phyloP scores from a whole-genome alignment of 2,888 invertebrate genomes.

The Chalcis sispes region DNA sequence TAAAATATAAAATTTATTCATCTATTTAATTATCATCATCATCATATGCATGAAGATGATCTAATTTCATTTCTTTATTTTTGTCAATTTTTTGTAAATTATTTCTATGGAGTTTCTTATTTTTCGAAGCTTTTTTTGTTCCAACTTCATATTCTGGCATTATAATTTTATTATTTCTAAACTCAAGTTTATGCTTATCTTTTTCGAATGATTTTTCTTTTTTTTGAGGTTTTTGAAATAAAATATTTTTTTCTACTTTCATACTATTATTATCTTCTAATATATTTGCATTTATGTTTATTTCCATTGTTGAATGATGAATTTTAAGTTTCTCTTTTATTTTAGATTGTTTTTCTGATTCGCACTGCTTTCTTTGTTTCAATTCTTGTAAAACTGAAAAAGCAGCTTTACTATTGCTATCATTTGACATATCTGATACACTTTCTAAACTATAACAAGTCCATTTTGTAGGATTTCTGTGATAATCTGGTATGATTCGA shows the following conservation, averaged over 20 bases:
- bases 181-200: constrained; percentile 76
- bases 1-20: constrained; percentile 55
- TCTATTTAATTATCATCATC: constrained; percentile 75
- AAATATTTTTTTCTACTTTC: constrained; percentile 52
- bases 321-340: constrained; percentile 24
- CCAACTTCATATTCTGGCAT: constrained; percentile 92
- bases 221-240: constrained; percentile 65
- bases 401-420: constrained; percentile 86
- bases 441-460: constrained; percentile 87
- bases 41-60: constrained; percentile 78
- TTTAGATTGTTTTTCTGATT: constrained; percentile 26
- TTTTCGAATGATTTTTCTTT: not conserved
- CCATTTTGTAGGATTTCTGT: constrained; percentile 89
- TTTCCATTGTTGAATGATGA: constrained; percentile 64
- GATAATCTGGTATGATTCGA: constrained; percentile 77
- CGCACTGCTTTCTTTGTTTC: constrained; percentile 76
- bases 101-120: constrained; percentile 51
- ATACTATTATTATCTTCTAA: constrained; percentile 1
- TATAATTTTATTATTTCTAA: constrained; percentile 83
- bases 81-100: constrained; percentile 60
- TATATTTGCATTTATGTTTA: constrained; percentile 42
- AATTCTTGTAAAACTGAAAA: constrained; percentile 85
- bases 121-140: constrained; percentile 74
- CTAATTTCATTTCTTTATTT: constrained; percentile 76
- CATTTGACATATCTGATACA: constrained; percentile 86